phyloP scores from a whole-genome alignment of 2,797 vertebrate genomes.

The Cheirogaleus major region DNA sequence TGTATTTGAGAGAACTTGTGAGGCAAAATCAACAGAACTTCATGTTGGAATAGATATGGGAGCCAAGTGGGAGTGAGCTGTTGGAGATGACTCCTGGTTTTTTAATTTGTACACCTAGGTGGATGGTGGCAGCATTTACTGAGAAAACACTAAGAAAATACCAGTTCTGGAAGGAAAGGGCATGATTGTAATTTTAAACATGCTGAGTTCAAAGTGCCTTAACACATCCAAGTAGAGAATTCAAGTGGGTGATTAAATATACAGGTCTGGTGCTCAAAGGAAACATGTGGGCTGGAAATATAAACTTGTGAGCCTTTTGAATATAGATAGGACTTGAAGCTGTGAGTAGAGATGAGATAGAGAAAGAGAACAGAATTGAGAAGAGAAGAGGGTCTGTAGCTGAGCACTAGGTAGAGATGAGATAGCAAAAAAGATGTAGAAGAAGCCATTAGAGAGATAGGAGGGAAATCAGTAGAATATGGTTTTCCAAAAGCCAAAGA shows the following conservation, averaged over 20 bases:
- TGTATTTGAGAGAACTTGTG: neutral
- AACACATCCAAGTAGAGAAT: conserved; percentile 4
- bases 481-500: neutral
- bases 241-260: neutral
- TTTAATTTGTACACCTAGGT: conserved; percentile 12
- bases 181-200: conserved; percentile 23
- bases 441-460: neutral
- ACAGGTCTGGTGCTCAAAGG: neutral
- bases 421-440: neutral
- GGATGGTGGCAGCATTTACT: neutral
- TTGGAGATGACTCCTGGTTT: neutral
- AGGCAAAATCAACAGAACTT: neutral
- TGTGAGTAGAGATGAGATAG: neutral
- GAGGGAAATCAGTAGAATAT: neutral
- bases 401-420: neutral
- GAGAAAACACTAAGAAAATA: conserved; percentile 6
- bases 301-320: neutral
- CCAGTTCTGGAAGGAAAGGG: neutral
- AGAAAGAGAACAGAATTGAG: neutral
- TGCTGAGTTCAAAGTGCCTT: conserved; percentile 10
- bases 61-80: neutral
- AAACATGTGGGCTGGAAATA: neutral
- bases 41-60: neutral
- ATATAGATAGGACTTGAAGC: neutral
- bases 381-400: neutral